A percentile compares a stretch with the other conserved stretches of the same genome.
Evolutionary conservation across 2,797 vertebrate species (phyloP).

Genomic region (Hippocampus kuda): DNA sequence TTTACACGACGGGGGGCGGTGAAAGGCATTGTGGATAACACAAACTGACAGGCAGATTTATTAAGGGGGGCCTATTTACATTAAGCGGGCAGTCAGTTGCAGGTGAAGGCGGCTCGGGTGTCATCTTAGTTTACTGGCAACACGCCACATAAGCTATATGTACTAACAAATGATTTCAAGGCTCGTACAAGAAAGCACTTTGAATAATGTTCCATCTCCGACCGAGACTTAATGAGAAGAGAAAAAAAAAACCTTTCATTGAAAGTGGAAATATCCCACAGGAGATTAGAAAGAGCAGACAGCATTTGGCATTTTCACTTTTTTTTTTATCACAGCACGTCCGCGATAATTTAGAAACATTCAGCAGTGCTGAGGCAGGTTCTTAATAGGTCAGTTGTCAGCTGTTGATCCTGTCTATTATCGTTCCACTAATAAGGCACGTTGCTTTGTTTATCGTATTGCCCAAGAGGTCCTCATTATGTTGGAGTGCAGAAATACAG

Average conservation of each 20-base stretch:
- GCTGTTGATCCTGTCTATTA: background rate
- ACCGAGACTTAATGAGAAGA: background rate
- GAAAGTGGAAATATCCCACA: background rate
- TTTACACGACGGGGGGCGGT: slow-evolving; percentile 14
- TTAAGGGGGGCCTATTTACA: slow-evolving; percentile 40
- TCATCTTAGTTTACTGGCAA: slow-evolving; percentile 16
- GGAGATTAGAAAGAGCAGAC: slow-evolving; percentile 1
- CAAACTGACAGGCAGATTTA: slow-evolving; percentile 50
- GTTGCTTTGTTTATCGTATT: background rate
- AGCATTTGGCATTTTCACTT: slow-evolving; percentile 3
- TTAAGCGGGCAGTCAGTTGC: slow-evolving; percentile 47
- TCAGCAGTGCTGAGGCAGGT: background rate
- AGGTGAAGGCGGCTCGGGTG: slow-evolving; percentile 39
- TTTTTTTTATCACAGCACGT: background rate
- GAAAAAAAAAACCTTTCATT: too few relatives aligned
- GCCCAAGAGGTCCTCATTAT: background rate
- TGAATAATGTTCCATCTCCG: slow-evolving; percentile 5
- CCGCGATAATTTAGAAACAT: background rate
- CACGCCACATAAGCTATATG: slow-evolving; percentile 12
- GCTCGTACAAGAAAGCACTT: slow-evolving; percentile 9
- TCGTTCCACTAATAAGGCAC: background rate
- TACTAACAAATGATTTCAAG: slow-evolving; percentile 12
- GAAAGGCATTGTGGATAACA: slow-evolving; percentile 44
- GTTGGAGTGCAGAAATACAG: background rate
- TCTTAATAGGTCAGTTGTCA: background rate